Evolutionary conservation across 2,113 vertebrate genomes (phyloP).

Genomic region (Equus przewalskii): DNA sequence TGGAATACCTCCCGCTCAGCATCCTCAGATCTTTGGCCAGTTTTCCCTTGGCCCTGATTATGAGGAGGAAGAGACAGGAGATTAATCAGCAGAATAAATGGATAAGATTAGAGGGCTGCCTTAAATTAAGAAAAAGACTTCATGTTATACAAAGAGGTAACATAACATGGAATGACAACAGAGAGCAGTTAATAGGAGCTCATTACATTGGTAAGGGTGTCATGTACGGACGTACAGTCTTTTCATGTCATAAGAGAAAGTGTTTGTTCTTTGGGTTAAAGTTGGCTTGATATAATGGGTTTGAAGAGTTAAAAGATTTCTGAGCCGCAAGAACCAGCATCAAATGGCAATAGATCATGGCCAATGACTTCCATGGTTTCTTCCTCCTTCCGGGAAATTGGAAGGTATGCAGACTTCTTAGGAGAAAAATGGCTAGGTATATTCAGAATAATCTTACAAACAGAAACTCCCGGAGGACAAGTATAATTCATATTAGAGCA

Average conservation of each 20-base stretch:
- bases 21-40: conserved; percentile 58
- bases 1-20: not conserved
- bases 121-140: conserved; percentile 29
- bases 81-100: conserved; percentile 60
- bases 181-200: not conserved
- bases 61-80: conserved; percentile 36
- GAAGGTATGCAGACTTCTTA: not conserved
- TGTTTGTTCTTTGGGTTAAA: conserved; percentile 27
- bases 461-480: not conserved
- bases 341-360: not conserved
- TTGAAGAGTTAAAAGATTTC: conserved; percentile 11
- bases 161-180: not conserved
- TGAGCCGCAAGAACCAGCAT: not conserved
- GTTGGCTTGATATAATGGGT: not conserved
- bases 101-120: not conserved
- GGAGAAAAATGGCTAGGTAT: not conserved
- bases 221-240: not conserved
- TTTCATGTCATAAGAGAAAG: not conserved
- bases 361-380: not conserved
- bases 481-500: not conserved
- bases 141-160: not conserved
- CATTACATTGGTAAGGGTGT: not conserved
- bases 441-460: not conserved
- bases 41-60: conserved; percentile 28
- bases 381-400: not conserved